Evolutionary conservation across 2,888 invertebrate genomes (phyloP), one percentile per base, ranked within the genome.

Genomic region (Stictocephala bisonia): DNA sequence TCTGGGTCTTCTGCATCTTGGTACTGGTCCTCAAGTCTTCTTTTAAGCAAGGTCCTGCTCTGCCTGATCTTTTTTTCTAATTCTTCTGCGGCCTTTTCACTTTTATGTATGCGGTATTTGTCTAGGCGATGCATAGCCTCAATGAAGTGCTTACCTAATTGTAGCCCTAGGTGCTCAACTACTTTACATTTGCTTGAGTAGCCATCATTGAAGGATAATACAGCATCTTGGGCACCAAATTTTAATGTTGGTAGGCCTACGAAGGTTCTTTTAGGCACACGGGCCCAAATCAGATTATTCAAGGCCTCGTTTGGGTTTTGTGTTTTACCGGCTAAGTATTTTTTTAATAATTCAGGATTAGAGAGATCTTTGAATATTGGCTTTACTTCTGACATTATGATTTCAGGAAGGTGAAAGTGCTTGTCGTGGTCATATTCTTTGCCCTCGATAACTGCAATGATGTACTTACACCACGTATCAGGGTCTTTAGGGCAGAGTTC

Each of bases 341-440:
- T 44, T 44, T n/a, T 7, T 18, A 44, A 44, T 44, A 44, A 9
- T 18, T 44, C 44, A 44, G 44, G 44, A 18, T 44, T 44, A 44
- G 44, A n/a, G 18, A 44, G 44, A 18, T 44, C 44, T 44, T 44
- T 44, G 18, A 44, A 44, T 44, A 44, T 44, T 3, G 2, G 7
- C 18, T 44, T 44, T 44, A 44, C 18, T 18, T 44, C 44, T 44
- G 44, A 44, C 44, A 44, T 44, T 15, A 44, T 18, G 18, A 44
- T 44, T 44, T 44, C 44, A 15, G 44, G 44, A 44, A 44, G 44
- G 18, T 44, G 44, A 18, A 44, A 58, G 31, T 29, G 31, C 4
- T 58, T 15, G 15, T 24, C 31, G 31, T 58, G 29, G 31, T 58
- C 27, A 58, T 58, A 58, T 31, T 58, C 58, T 31, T 58, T 58